A percentile compares a stretch with the other conserved stretches of the same genome.
Evolutionary conservation across 2,113 vertebrate genomes (phyloP).

Genomic region (Papio anubis): DNA sequence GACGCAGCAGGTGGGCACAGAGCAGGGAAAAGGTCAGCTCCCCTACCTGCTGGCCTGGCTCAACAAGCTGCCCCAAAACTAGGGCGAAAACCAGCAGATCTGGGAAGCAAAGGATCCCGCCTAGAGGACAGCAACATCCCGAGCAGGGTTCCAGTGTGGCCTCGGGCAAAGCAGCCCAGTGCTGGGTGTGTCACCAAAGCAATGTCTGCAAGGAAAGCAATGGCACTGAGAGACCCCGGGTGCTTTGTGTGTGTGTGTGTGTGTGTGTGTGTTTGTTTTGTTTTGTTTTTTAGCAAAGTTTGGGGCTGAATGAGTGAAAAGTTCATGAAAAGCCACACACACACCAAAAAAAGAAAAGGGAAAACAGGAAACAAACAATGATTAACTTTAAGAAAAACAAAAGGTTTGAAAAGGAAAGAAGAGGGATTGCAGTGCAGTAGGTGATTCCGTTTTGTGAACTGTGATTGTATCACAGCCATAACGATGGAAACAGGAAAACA

Average conservation of each 20-base stretch:
- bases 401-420: background rate
- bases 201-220: background rate
- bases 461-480: no score
- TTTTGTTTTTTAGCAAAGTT: background rate
- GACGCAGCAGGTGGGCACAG: background rate
- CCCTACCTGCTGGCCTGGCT: background rate
- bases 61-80: background rate
- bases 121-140: background rate
- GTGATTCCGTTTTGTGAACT: background rate
- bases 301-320: background rate
- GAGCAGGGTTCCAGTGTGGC: background rate
- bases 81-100: background rate
- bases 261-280: no score
- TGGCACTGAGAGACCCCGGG: background rate
- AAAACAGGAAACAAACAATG: background rate
- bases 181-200: background rate
- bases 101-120: background rate
- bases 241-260: no score
- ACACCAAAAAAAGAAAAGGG: background rate
- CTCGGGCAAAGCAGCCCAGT: background rate
- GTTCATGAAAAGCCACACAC: background rate
- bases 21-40: no score
- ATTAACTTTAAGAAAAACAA: background rate
- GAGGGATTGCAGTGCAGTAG: no score
- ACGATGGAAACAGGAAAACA: background rate